These are phyloP conservation scores for Accipiter virgatus DNA, from an alignment of 2,113 vertebrate genomes.

Conservation along the genomic window DNA sequence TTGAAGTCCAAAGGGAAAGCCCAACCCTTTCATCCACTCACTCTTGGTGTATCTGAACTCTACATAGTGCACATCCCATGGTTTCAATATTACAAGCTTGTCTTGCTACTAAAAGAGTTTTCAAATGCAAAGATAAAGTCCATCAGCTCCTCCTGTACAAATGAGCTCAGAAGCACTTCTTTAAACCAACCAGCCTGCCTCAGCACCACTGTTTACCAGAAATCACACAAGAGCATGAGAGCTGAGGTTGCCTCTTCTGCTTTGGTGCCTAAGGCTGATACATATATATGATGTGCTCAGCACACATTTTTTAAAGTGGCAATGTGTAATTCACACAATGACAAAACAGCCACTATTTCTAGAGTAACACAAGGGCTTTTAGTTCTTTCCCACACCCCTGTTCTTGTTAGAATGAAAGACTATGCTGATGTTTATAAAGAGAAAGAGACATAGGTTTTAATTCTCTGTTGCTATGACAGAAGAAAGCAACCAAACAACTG, in stretches of 20 bases:
- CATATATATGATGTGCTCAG: accelerated
- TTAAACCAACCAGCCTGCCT: background rate
- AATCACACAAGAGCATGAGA: background rate
- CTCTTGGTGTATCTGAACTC: background rate
- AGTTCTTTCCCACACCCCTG: background rate
- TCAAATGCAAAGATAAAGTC: background rate
- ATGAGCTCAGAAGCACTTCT: background rate
- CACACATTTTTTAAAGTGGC: background rate
- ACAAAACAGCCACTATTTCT: background rate
- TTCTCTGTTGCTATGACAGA: background rate
- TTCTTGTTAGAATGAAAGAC: background rate
- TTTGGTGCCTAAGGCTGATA: background rate
- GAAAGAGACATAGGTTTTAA: background rate
- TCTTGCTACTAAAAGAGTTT: background rate
- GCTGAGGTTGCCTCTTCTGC: background rate
- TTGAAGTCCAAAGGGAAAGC: background rate
- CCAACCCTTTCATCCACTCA: background rate
- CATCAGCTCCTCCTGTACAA: background rate
- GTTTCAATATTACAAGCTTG: background rate
- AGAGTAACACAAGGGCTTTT: background rate
- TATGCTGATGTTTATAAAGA: background rate
- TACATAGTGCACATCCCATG: accelerated
- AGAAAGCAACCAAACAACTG: background rate
- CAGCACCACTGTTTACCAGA: background rate
- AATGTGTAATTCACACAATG: background rate